Conservation (phyloP, 2,113 vertebrate species). For the Sapayoa aenigma region DNA sequence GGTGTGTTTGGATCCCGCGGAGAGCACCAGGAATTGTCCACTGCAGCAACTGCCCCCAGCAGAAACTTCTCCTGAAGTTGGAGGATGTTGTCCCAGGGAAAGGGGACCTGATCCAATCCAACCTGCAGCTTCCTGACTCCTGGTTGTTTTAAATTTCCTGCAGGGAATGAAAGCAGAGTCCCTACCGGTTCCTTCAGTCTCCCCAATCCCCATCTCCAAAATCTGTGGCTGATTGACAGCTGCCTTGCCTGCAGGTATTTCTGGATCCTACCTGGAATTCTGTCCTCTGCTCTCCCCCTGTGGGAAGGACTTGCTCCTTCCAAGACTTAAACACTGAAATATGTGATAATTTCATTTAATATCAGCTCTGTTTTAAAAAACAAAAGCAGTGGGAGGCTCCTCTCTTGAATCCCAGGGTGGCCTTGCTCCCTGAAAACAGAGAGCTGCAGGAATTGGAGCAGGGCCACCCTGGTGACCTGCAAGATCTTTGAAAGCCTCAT, state of each 20-base stretch:
- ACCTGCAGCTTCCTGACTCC: neutral
- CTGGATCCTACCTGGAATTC: neutral
- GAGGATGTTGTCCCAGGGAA: neutral
- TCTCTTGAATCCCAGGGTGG: neutral
- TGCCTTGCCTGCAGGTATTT: neutral
- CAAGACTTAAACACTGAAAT: neutral
- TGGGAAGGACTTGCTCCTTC: neutral
- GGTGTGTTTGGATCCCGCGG: neutral
- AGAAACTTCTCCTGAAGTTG: neutral
- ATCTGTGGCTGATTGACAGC: neutral
- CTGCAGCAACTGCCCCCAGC: neutral
- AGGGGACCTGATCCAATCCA: neutral
- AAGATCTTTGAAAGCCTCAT: neutral
- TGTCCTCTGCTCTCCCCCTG: neutral
- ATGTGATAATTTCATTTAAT: neutral
- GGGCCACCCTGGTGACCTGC: neutral
- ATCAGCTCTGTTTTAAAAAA: neutral
- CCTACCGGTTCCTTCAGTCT: neutral
- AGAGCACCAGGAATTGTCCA: neutral
- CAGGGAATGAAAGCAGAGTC: neutral
- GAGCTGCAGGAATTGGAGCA: accelerated
- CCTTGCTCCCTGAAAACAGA: neutral
- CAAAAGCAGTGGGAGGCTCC: neutral
- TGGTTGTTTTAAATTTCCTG: neutral
- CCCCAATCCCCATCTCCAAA: neutral